Conservation (phyloP, 2,113 vertebrate genomes). For the Menura novaehollandiae region DNA sequence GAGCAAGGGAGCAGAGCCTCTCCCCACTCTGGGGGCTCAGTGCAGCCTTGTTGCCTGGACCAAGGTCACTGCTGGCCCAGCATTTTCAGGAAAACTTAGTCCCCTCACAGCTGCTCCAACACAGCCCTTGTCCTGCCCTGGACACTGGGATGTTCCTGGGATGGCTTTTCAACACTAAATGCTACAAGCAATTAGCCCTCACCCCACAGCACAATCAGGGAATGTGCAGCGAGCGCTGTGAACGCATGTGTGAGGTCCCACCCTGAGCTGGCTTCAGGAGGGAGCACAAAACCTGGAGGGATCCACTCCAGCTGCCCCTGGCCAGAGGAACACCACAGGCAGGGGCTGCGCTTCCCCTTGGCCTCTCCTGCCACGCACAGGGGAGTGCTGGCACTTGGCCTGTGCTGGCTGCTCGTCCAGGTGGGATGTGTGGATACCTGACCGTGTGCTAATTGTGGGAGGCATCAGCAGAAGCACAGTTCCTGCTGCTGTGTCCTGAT, state of each 20-base stretch:
- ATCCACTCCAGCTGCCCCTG: neutral
- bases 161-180: neutral
- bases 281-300: neutral
- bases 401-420: neutral
- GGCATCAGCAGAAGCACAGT: neutral
- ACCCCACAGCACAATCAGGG: neutral
- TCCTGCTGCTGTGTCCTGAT: neutral
- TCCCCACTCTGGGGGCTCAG: neutral
- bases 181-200: neutral
- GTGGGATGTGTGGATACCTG: neutral
- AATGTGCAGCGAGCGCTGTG: neutral
- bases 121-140: neutral
- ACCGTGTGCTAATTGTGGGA: accelerated
- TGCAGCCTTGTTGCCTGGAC: neutral
- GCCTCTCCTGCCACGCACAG: neutral
- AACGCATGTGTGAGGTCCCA: neutral
- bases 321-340: neutral
- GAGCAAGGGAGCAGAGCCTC: neutral
- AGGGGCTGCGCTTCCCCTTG: neutral
- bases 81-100: neutral
- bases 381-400: neutral
- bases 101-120: neutral
- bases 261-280: neutral
- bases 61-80: neutral
- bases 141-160: neutral